These are phyloP conservation scores for Telmatochromis brachygnathus DNA, from an alignment of 2,113 vertebrate genomes.

Conservation along the genomic window DNA sequence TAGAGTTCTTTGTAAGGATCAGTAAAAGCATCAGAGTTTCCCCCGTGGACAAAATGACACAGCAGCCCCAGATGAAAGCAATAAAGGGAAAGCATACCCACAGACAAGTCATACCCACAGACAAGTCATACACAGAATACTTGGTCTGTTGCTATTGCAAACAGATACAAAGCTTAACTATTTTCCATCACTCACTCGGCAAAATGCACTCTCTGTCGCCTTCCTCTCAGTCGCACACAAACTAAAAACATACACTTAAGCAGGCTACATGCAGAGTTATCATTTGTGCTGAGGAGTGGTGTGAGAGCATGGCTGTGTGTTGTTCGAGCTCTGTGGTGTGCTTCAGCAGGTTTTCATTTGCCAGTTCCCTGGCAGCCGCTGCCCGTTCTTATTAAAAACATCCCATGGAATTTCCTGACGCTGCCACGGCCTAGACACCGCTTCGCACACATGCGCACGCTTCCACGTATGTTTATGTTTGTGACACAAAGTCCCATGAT, in stretches of 20 bases:
- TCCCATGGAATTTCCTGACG: slow-evolving; percentile 73
- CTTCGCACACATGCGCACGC: not conserved
- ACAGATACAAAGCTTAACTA: not conserved
- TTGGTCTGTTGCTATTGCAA: slow-evolving; percentile 12
- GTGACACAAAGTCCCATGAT: slow-evolving; percentile 12
- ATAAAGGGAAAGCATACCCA: not conserved
- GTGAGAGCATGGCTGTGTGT: not conserved
- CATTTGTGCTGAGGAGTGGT: not conserved
- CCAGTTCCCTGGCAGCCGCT: slow-evolving; percentile 48
- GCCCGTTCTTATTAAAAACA: slow-evolving; percentile 70
- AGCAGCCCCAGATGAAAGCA: slow-evolving; percentile 30
- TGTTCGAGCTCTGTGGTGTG: slow-evolving; percentile 13
- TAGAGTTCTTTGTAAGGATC: not conserved
- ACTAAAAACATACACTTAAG: not conserved
- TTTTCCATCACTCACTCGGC: not conserved
- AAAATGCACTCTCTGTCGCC: not conserved
- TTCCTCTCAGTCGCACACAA: not conserved
- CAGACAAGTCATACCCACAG: not conserved
- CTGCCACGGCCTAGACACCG: slow-evolving; percentile 45
- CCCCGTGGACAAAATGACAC: slow-evolving; percentile 4
- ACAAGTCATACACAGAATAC: not conserved
- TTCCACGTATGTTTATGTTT: not conserved
- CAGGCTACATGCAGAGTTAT: not conserved
- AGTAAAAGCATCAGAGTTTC: slow-evolving; percentile 37
- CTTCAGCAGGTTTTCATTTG: slow-evolving; percentile 69